These are phyloP conservation scores for Poeciliopsis prolifica DNA, from an alignment of 2,113 vertebrate genomes.

Conservation along the genomic window DNA sequence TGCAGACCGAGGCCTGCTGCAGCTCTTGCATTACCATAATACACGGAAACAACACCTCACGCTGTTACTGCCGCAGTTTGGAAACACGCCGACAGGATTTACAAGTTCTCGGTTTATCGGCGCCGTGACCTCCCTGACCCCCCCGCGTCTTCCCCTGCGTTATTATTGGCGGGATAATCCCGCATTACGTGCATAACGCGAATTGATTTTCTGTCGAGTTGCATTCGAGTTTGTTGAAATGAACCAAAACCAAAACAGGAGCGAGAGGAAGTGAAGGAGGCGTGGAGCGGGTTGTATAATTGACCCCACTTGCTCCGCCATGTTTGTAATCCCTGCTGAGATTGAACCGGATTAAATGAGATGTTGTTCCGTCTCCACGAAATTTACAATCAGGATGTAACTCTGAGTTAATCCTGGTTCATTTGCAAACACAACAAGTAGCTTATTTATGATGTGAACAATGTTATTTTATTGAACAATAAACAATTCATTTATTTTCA, in stretches of 20 bases:
- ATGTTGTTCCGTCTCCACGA: background rate
- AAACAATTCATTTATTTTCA: no score
- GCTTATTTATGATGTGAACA: no score
- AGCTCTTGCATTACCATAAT: conserved; percentile 75
- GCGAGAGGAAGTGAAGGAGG: background rate
- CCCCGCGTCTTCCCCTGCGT: conserved; percentile 50
- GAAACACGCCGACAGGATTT: conserved; percentile 76
- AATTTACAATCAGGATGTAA: background rate
- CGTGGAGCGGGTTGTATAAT: conserved; percentile 74
- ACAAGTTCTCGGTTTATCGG: conserved; percentile 65
- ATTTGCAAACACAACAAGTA: background rate
- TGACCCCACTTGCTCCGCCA: conserved; percentile 65
- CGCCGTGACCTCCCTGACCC: conserved; percentile 60
- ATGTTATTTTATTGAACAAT: no score
- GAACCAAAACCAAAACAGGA: conserved; percentile 3
- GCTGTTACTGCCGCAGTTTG: conserved; percentile 65
- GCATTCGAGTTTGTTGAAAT: conserved; percentile 34
- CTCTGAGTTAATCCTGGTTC: background rate
- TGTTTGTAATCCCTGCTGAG: conserved; percentile 58
- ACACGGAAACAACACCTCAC: conserved; percentile 74
- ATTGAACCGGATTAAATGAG: conserved; percentile 7
- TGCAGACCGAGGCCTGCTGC: conserved; percentile 67
- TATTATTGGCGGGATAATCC: conserved; percentile 68
- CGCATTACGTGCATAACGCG: conserved; percentile 61
- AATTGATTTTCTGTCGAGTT: conserved; percentile 56